Evolutionary conservation across 1,140 invertebrate genomes (phyloP), one percentile per base, ranked within the genome.

Genomic region (Aphelinus atriplicis): DNA sequence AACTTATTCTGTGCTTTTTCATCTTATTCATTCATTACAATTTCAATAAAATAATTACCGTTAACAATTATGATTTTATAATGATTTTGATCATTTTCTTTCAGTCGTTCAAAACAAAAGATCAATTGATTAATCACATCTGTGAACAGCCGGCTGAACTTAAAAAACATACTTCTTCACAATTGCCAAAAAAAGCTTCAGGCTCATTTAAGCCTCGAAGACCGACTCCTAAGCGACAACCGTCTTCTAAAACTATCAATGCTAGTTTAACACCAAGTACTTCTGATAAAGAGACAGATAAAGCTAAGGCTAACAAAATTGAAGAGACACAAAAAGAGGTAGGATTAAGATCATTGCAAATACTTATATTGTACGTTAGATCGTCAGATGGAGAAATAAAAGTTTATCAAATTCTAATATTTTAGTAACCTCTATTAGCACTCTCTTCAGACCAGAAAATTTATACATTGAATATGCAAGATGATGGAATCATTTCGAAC

Each of bases 161-260:
- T 42, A 87, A 85, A 57, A 87, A 86, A 58, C 83, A 85, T 47
- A 69, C 56, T 6, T 82, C 73, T 68, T 85, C 84, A 6, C 86
- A 87, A 51, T 77, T 87, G 71, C 85, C 86, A 61, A 86, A 83
- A 79, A 88, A 86, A 79, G 83, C 83, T 3, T 84, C 82, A 0
- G 86, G 85, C 45, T 84, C 85, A 2, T 86, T 86, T 71, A 87
- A 88, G 69, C 82, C 84, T 68, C 79, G 84, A 69, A 87, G 84
- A 79, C 84, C 84, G 68, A 87, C 84, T 48, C 84, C 87, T 65
- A 85, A 84, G 76, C 82, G 84, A 78, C 85, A 88, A 79, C 83
- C 80, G 58, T 79, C 80, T 71, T 79, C 82, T 71, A 86, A 87
- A 80, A 76, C 79, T 78, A 70, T 80, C 53, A 77, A 80, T 71